Evolutionary conservation across 2,888 invertebrate species (phyloP).

Genomic region (Bembecia ichneumoniformis): DNA sequence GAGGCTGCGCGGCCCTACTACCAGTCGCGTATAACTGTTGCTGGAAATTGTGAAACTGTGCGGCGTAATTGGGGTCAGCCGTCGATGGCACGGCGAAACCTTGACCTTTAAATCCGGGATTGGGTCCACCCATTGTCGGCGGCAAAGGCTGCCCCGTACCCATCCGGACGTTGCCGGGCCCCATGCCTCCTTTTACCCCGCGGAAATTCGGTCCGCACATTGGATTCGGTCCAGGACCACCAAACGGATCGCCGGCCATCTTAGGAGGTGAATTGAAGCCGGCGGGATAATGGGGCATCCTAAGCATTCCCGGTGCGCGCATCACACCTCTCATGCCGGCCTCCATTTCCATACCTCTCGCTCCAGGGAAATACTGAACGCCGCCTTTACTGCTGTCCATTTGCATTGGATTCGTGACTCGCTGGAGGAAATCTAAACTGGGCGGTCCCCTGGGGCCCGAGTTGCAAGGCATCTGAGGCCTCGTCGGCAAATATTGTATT

Average conservation of each 20-base stretch:
- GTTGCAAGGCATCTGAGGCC: slow-evolving; percentile 86
- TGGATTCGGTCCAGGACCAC: slow-evolving; percentile 29
- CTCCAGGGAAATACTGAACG: slow-evolving; percentile 82
- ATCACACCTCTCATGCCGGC: slow-evolving; percentile 63
- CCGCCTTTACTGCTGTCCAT: slow-evolving; percentile 75
- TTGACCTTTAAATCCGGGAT: slow-evolving; percentile 80
- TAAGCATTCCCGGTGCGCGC: slow-evolving; percentile 50
- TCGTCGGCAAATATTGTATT: slow-evolving; percentile 96
- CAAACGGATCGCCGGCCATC: slow-evolving; percentile 48
- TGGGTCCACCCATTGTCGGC: slow-evolving; percentile 82
- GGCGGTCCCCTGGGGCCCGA: slow-evolving; percentile 85
- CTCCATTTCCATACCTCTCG: slow-evolving; percentile 70
- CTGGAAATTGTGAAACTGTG: slow-evolving; percentile 96
- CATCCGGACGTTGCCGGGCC: slow-evolving; percentile 44
- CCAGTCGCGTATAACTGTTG: slow-evolving; percentile 93
- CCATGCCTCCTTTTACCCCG: slow-evolving; percentile 51
- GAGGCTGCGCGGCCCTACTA: slow-evolving; percentile 54
- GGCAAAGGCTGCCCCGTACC: slow-evolving; percentile 80
- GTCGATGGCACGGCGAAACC: slow-evolving; percentile 88
- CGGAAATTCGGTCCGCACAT: slow-evolving; percentile 54
- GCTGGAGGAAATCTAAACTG: slow-evolving; percentile 89
- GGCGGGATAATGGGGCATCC: slow-evolving; percentile 64
- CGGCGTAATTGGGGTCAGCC: slow-evolving; percentile 92
- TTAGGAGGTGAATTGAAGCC: slow-evolving; percentile 65
- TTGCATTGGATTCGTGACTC: slow-evolving; percentile 88